phyloP scores from a whole-genome alignment of 2,113 vertebrate genomes.

The Bubalus kerabau region DNA sequence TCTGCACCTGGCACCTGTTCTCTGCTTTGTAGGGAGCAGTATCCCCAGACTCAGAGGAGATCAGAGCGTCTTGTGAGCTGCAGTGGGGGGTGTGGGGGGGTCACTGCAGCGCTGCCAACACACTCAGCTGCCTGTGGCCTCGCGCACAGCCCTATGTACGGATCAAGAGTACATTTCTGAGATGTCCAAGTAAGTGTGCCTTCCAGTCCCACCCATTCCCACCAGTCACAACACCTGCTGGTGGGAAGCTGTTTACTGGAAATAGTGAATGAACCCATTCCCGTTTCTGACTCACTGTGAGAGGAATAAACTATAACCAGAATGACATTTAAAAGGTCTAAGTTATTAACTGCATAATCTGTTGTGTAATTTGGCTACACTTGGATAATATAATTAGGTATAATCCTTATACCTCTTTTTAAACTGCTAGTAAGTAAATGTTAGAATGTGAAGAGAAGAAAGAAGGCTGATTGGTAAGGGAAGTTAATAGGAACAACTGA shows the following conservation, averaged over 20 bases:
- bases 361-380: neutral
- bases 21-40: neutral
- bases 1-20: neutral
- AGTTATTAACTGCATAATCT: constrained; percentile 20
- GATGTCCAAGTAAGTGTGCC: neutral
- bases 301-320: neutral
- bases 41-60: neutral
- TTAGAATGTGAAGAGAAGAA: neutral
- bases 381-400: constrained; percentile 23
- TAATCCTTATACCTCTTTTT: neutral
- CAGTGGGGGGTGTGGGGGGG: neutral
- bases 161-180: neutral
- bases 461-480: neutral
- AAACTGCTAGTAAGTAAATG: constrained; percentile 14
- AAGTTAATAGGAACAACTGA: neutral
- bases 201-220: constrained; percentile 11
- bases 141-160: neutral
- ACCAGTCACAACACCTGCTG: constrained; percentile 50
- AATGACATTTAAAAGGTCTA: constrained; percentile 38
- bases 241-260: constrained; percentile 36
- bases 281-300: constrained; percentile 51
- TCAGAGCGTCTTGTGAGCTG: neutral
- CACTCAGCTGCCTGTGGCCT: neutral
- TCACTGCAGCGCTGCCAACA: neutral
- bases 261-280: constrained; percentile 55